These are phyloP conservation scores for Scaptomyza pallida DNA, from an alignment of 1,140 invertebrate genomes.

Conservation along the genomic window DNA sequence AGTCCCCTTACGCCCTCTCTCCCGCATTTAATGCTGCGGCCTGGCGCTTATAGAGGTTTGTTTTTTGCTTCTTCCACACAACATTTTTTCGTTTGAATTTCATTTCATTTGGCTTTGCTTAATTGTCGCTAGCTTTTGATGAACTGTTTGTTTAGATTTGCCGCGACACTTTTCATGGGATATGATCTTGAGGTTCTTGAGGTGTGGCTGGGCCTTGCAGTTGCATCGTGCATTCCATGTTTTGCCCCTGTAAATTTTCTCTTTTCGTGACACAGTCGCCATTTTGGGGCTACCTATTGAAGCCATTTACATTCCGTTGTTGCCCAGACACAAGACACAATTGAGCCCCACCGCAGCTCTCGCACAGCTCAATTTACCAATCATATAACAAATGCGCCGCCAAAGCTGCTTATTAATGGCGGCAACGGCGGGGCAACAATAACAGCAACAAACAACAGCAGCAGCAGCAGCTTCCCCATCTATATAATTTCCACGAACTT, in stretches of 20 bases:
- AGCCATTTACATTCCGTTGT: constrained; percentile 68
- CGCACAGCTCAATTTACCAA: constrained; percentile 78
- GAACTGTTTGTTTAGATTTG: constrained; percentile 82
- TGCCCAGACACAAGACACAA: constrained; percentile 29
- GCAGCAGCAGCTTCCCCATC: neutral
- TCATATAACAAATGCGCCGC: constrained; percentile 80
- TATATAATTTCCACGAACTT: constrained; percentile 73
- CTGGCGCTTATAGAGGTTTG: constrained; percentile 55
- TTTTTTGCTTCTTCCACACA: constrained; percentile 6
- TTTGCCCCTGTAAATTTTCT: constrained; percentile 60
- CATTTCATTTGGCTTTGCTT: constrained; percentile 65
- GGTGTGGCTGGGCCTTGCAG: constrained; percentile 15
- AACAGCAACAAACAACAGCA: constrained; percentile 8
- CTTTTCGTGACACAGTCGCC: constrained; percentile 59
- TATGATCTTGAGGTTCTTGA: constrained; percentile 16
- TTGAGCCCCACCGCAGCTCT: constrained; percentile 52
- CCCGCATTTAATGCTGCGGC: neutral
- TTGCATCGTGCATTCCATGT: constrained; percentile 50
- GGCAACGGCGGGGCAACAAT: constrained; percentile 41
- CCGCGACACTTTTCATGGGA: constrained; percentile 70
- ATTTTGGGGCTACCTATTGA: constrained; percentile 74
- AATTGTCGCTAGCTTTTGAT: constrained; percentile 80
- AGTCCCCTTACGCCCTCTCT: neutral
- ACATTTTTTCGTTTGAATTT: constrained; percentile 81
- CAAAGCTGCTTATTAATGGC: constrained; percentile 81